Base-by-base conservation (phyloP, 2,797 vertebrate species). In the Podarcis lilfordi region DNA sequence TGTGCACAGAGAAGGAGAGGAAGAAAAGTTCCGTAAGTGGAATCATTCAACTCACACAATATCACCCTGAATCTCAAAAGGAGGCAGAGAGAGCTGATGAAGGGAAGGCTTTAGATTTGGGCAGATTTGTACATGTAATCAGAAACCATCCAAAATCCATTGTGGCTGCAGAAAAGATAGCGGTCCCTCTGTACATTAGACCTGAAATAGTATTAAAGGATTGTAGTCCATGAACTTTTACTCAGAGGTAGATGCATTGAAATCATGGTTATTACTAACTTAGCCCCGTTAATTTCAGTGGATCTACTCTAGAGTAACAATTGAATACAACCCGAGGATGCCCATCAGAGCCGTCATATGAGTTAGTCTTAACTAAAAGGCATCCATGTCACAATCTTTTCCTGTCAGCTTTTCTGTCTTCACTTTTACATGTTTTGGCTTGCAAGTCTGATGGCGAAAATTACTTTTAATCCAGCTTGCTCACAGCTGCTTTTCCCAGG, bases 291-390 rank as follows among this genome's bases (percentile, higher is more conserved):
- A 55, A 55, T 55, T 55, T 55, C 50, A 55, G 13, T 55, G 50
- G 50, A 55, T 55, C 50, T 55, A 55, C 50, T 55, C 50, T 55
- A 55, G 50, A 55, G 50, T 55, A 55, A 55, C 50, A 55, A 55
- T 55, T 55, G 50, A 55, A 55, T 55, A 15, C 50, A 55, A 55
- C 50, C 50, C 50, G 15, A 55, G 27, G 29, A 71, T 80, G 29
- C 0, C 0, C 32, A 50, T 29, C 37, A 3, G 79, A 9, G 8
- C 88, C 32, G 27, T 0, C 0, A 23, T n/a, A 89, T 15, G 37
- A 55, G 75, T 11, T 55, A 0, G 2, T 10, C 82, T 82, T 86
- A 59, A 2, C 4, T 86, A 75, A 83, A 87, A 90, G 4, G 29
- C 40, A n/a, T 71, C 61, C n/a, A 61, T n/a, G 8, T 55, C 50